Percentiles rank a stretch among this genome's conserved stretches.
phyloP scores from a whole-genome alignment of 2,797 vertebrate species.

The Galaxias olidus region DNA sequence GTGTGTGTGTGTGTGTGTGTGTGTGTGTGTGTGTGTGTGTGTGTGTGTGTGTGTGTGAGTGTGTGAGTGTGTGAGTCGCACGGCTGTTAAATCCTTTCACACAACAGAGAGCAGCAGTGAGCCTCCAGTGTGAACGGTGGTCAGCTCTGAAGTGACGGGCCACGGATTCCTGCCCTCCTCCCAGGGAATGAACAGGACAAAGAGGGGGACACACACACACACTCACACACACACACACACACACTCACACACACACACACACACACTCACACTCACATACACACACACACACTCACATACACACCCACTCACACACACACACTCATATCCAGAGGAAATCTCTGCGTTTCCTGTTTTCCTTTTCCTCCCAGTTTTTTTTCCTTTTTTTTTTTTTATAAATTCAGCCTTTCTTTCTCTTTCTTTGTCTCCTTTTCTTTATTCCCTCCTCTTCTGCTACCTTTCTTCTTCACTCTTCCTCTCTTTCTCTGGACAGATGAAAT shows the following conservation, averaged over 20 bases:
- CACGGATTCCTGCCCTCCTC: slow-evolving; percentile 9
- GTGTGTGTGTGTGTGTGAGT: slow-evolving; percentile 4
- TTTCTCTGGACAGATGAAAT: no score
- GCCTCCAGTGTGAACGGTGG: no score
- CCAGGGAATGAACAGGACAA: background rate
- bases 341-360: slow-evolving; percentile 75
- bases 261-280: background rate
- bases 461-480: no score
- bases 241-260: slow-evolving; percentile 12
- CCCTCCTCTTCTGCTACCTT: no score
- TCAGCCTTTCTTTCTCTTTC: slow-evolving; percentile 40
- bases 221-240: slow-evolving; percentile 26
- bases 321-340: slow-evolving; percentile 76
- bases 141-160: background rate
- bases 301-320: slow-evolving; percentile 36
- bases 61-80: slow-evolving; percentile 8
- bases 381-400: slow-evolving; percentile 20
- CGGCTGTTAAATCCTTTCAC: no score
- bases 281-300: slow-evolving; percentile 10
- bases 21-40: slow-evolving; percentile 14
- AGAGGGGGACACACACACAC: slow-evolving; percentile 9
- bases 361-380: slow-evolving; percentile 46
- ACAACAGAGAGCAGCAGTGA: no score
- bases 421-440: slow-evolving; percentile 26
- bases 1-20: slow-evolving; percentile 8